Evolutionary conservation across 2,888 invertebrate genomes (phyloP).

Genomic region (Epirrhoe tristata): DNA sequence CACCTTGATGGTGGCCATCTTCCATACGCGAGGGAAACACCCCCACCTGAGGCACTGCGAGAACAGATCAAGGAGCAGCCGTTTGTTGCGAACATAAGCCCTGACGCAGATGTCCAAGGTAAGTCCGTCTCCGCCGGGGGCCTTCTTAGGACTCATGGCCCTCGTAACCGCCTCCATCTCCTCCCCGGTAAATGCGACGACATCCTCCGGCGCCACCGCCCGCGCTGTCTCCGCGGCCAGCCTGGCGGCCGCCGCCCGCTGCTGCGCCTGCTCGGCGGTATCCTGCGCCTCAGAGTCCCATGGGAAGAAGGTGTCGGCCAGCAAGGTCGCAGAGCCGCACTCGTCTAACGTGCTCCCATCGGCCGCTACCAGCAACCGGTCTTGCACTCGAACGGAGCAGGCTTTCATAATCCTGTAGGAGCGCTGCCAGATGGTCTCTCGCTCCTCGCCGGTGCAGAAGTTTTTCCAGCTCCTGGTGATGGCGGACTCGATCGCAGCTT

Average conservation of each 20-base stretch:
- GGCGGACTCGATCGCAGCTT: not conserved
- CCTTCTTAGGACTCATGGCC: too few species aligned
- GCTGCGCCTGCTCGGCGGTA: not conserved
- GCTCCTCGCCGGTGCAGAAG: slow-evolving; percentile 6
- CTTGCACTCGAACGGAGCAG: not conserved
- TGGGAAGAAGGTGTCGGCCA: slow-evolving; percentile 7
- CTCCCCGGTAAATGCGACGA: too few species aligned
- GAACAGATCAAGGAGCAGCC: too few species aligned
- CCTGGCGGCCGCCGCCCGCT: not conserved
- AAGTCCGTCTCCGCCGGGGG: too few species aligned
- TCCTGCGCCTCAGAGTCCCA: not conserved
- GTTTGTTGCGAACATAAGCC: too few species aligned
- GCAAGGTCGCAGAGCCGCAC: not conserved
- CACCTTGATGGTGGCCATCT: too few species aligned
- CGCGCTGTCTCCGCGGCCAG: too few species aligned
- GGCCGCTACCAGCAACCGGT: not conserved
- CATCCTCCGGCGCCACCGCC: too few species aligned
- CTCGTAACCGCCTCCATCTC: too few species aligned
- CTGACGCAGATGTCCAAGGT: too few species aligned
- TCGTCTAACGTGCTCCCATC: not conserved
- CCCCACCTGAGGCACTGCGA: too few species aligned
- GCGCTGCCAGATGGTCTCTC: not conserved
- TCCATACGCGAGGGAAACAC: too few species aligned
- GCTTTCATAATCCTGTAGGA: slow-evolving; percentile 3
- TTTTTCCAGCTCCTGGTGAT: slow-evolving; percentile 4